Evolutionary conservation across 2,113 vertebrate genomes (phyloP).

Genomic region (Willisornis vidua): DNA sequence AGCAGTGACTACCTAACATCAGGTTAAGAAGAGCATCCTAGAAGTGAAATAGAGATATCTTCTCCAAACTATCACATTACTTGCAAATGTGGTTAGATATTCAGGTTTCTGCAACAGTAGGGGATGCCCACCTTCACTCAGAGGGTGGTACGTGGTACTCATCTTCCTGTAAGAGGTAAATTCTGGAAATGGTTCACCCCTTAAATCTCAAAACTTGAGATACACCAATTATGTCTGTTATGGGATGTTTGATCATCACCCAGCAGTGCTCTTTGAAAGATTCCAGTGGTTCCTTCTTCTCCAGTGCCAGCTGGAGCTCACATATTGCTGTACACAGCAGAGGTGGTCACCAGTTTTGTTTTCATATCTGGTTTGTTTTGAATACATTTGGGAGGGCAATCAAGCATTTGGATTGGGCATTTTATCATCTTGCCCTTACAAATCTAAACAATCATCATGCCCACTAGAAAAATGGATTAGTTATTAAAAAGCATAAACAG

Average conservation of each 20-base stretch:
- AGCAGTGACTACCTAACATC: not conserved
- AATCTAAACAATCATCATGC: not conserved
- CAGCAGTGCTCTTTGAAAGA: not conserved
- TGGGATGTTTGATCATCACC: not conserved
- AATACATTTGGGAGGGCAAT: not conserved
- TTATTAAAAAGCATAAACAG: not conserved
- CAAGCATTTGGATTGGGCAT: not conserved
- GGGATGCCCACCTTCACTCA: not conserved
- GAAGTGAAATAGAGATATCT: not conserved
- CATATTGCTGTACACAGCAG: not conserved
- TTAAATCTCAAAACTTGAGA: not conserved
- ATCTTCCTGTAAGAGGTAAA: not conserved
- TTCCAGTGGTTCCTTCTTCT: not conserved
- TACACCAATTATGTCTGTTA: not conserved
- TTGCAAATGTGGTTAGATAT: not conserved
- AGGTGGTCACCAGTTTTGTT: not conserved
- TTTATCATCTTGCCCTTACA: not conserved
- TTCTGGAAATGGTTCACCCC: not conserved
- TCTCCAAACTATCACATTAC: not conserved
- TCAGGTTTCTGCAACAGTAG: not conserved
- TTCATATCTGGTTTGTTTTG: not conserved
- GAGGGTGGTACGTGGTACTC: not conserved
- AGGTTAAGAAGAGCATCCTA: not conserved
- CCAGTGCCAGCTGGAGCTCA: not conserved
- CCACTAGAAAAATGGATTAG: not conserved